Conservation (phyloP, 2,113 vertebrate genomes). For the Chloroceryle aenea region DNA sequence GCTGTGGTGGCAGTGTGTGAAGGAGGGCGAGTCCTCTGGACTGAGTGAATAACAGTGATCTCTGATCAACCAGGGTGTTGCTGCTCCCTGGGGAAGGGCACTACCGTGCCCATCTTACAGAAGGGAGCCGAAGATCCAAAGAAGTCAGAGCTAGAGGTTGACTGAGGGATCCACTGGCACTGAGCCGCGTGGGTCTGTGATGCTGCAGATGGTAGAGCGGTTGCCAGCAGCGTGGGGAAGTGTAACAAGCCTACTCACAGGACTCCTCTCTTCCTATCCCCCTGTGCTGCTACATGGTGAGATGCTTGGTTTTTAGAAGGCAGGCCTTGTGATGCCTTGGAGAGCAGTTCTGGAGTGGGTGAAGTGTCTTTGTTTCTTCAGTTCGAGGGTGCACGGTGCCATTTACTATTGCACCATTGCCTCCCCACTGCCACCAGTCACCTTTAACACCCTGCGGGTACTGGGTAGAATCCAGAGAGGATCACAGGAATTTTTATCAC, state of each 20-base stretch:
- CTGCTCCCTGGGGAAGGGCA: neutral
- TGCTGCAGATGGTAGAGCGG: neutral
- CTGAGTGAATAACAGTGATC: neutral
- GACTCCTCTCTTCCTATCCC: neutral
- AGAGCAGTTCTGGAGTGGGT: neutral
- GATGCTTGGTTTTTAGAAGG: neutral
- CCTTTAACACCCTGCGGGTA: neutral
- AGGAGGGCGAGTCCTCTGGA: neutral
- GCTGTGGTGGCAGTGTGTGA: neutral
- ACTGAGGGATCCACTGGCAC: neutral
- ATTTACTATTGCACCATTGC: neutral
- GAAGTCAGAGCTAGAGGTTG: neutral
- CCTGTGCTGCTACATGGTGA: neutral
- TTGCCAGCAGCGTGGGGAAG: neutral
- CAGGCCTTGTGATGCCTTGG: neutral
- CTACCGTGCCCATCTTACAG: neutral
- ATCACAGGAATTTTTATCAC: neutral
- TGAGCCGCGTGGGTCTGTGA: neutral
- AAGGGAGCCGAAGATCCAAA: neutral
- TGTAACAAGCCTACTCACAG: neutral
- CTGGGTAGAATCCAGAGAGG: neutral
- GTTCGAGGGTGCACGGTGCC: neutral
- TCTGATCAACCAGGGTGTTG: neutral
- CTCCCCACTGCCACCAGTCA: neutral
- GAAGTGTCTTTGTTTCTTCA: neutral